phyloP scores from a whole-genome alignment of 2,888 invertebrate species.

The Parapristionchus giblindavisi region DNA sequence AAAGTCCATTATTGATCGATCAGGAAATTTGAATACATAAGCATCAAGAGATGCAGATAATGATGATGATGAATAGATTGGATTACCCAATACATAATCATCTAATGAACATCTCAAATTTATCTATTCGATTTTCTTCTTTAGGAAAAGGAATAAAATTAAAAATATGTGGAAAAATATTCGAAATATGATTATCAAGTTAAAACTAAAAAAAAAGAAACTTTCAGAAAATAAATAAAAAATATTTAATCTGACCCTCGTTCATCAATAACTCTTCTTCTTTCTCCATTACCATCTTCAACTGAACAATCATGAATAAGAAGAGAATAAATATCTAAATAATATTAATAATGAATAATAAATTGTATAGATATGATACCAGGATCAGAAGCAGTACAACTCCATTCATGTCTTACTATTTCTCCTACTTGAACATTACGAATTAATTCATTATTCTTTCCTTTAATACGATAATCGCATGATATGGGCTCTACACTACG shows the following conservation, averaged over 20 bases:
- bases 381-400: conserved; percentile 1
- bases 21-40: conserved; percentile 36
- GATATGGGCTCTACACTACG: conserved; percentile 5
- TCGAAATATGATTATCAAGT: not conserved
- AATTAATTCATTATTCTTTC: not conserved
- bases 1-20: conserved; percentile 20
- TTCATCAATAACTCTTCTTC: conserved; percentile 16
- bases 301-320: conserved; percentile 35
- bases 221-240: not conserved
- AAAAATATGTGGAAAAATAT: too few relatives aligned
- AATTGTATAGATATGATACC: not conserved
- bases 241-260: conserved; percentile 4
- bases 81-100: conserved; percentile 3
- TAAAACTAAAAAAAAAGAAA: not conserved
- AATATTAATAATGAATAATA: not conserved
- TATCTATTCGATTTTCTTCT: not conserved
- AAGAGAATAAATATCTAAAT: conserved; percentile 32
- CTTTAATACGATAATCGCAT: conserved; percentile 20
- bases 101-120: conserved; percentile 27
- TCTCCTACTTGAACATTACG: conserved; percentile 32
- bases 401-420: conserved; percentile 25
- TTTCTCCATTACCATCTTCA: conserved; percentile 15
- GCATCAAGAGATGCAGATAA: conserved; percentile 26
- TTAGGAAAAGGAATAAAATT: too few relatives aligned
- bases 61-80: conserved; percentile 28